These are phyloP conservation scores for Drosophila sturtevanti DNA, from an alignment of 1,140 invertebrate species.

Conservation along the genomic window DNA sequence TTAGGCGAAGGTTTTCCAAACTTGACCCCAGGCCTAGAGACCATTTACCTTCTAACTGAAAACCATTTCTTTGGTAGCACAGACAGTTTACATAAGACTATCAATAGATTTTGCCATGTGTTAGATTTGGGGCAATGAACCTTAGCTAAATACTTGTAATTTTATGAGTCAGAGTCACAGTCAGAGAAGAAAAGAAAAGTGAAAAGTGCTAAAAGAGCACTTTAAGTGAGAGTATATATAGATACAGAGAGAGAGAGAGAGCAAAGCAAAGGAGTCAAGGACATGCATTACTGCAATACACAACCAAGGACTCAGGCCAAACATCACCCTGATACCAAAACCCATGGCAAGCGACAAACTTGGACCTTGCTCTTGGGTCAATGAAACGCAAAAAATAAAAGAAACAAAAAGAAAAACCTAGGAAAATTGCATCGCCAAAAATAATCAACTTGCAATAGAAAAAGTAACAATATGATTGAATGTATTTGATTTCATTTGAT, in stretches of 20 bases:
- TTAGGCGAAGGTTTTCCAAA: neutral
- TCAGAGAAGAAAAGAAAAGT: conserved; percentile 69
- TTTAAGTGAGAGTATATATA: conserved; percentile 36
- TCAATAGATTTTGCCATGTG: conserved; percentile 11
- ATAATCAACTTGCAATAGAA: neutral
- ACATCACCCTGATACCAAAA: conserved; percentile 17
- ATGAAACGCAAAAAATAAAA: neutral
- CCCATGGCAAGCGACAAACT: neutral
- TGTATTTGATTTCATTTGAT: neutral
- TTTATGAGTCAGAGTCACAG: conserved; percentile 76
- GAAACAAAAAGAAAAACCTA: neutral
- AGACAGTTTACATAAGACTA: conserved; percentile 68
- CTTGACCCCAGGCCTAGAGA: neutral
- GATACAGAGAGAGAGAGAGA: no score
- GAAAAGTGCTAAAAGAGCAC: conserved; percentile 57
- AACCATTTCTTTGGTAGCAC: neutral
- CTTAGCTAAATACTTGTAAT: conserved; percentile 68
- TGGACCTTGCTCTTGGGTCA: neutral
- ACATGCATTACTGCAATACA: conserved; percentile 53
- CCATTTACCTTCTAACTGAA: neutral
- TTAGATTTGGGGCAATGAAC: conserved; percentile 58
- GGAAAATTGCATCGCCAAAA: neutral
- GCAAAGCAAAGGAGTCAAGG: conserved; percentile 68
- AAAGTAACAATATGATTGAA: neutral
- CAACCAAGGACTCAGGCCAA: conserved; percentile 30